phyloP scores from a whole-genome alignment of 2,888 invertebrate species.

The Polyploca ridens region DNA sequence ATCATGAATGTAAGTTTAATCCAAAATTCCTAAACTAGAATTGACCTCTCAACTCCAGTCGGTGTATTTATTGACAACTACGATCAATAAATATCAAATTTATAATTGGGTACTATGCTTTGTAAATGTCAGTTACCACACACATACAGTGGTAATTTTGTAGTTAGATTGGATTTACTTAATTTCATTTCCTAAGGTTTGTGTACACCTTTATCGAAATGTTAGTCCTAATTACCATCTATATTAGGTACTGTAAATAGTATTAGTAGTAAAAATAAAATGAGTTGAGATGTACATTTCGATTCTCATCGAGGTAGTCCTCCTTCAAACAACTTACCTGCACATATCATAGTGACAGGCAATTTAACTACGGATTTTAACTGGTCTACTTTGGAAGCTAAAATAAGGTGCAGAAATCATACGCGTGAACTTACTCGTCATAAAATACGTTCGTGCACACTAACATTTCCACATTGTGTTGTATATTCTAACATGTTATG shows the following conservation, averaged over 20 bases:
- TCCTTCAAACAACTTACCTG: not conserved
- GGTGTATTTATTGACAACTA: not conserved
- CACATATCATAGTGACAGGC: not conserved
- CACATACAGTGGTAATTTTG: not conserved
- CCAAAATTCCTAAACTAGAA: not conserved
- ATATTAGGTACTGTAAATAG: too few species aligned
- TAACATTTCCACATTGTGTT: not conserved
- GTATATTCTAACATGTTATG: not conserved
- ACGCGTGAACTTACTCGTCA: not conserved
- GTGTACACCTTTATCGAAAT: not conserved
- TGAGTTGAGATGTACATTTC: not conserved
- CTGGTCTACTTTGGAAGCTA: not conserved
- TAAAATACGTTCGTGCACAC: not conserved
- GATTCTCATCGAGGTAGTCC: not conserved
- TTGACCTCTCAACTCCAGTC: not conserved
- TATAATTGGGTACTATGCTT: not conserved
- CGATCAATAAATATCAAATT: not conserved
- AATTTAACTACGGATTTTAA: not conserved
- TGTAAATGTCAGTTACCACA: not conserved
- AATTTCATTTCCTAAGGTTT: not conserved
- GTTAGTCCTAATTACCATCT: not conserved
- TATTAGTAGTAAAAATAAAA: not conserved
- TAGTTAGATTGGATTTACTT: not conserved
- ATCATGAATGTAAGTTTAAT: too few species aligned
- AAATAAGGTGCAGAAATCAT: not conserved